phyloP scores from a whole-genome alignment of 2,888 invertebrate species.

The Torymus texanus region DNA sequence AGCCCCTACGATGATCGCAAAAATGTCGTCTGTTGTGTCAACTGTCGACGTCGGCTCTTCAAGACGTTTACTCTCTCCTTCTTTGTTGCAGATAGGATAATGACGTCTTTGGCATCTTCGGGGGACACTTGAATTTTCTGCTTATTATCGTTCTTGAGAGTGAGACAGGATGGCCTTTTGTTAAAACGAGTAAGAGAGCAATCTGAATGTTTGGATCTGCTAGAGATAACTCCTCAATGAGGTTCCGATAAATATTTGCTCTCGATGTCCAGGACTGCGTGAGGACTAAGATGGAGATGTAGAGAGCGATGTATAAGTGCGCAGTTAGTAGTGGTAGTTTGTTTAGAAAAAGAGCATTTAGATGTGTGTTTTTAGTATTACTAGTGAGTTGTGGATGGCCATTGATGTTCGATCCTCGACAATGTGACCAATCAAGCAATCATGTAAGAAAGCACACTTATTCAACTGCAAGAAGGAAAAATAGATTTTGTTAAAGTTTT shows the following conservation, averaged over 20 bases:
- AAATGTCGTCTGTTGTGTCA: conserved; percentile 25
- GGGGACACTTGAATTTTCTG: conserved; percentile 7
- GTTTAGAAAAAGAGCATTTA: too few relatives aligned
- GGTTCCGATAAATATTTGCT: conserved; percentile 34
- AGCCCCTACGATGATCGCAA: conserved; percentile 1
- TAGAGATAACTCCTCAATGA: conserved; percentile 36
- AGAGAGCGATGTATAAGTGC: too few relatives aligned
- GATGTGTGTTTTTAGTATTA: too few relatives aligned
- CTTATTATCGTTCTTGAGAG: conserved; percentile 13
- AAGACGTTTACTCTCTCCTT: conserved; percentile 7
- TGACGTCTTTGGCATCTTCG: conserved; percentile 5
- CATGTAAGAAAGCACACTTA: too few relatives aligned
- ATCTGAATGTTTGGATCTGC: conserved; percentile 39
- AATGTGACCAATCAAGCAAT: too few relatives aligned
- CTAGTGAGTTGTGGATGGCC: too few relatives aligned
- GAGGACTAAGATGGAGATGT: too few relatives aligned
- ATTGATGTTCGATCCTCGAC: too few relatives aligned
- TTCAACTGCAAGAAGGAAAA: too few relatives aligned
- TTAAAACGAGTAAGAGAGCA: conserved; percentile 6
- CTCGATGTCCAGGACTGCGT: neutral
- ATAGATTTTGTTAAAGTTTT: too few relatives aligned
- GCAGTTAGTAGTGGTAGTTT: too few relatives aligned
- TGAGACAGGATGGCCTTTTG: neutral
- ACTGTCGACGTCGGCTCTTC: conserved; percentile 14
- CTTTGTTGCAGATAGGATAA: conserved; percentile 5